Percentiles rank a stretch among this genome's conserved stretches.
phyloP scores from a whole-genome alignment of 2,888 invertebrate species.

The Lasioglossum oenotherae region DNA sequence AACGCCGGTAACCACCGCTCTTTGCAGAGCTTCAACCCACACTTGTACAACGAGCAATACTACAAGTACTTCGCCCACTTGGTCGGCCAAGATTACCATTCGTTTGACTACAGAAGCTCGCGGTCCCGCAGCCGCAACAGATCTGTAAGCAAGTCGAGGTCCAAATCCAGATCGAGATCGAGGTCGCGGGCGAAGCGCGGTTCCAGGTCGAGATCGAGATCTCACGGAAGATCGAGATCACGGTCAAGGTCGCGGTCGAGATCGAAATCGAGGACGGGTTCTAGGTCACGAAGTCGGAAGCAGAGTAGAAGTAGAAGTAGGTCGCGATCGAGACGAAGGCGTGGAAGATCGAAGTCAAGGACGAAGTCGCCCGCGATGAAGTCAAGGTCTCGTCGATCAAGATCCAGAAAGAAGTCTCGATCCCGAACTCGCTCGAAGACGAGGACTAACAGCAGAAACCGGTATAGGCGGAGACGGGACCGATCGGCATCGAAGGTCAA shows the following conservation, averaged over 20 bases:
- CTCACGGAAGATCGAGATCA: constrained; percentile 68
- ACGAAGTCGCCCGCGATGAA: constrained; percentile 43
- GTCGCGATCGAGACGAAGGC: constrained; percentile 63
- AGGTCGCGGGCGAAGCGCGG: constrained; percentile 61
- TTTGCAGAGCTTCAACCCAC: constrained; percentile 80
- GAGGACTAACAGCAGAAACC: constrained; percentile 67
- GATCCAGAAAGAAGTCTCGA: constrained; percentile 70
- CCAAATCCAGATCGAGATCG: constrained; percentile 63
- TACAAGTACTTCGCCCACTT: constrained; percentile 88
- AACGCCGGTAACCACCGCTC: constrained; percentile 66
- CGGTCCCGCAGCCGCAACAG: constrained; percentile 67
- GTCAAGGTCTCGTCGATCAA: constrained; percentile 68
- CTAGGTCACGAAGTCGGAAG: constrained; percentile 67
- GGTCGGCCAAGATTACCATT: constrained; percentile 86
- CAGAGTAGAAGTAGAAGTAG: constrained; percentile 63
- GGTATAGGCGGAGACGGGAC: constrained; percentile 67
- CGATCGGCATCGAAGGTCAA: constrained; percentile 74
- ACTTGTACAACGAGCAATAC: constrained; percentile 85
- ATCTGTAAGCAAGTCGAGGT: constrained; percentile 67
- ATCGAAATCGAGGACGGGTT: constrained; percentile 66
- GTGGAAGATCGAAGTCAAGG: constrained; percentile 66
- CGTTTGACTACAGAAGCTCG: constrained; percentile 83
- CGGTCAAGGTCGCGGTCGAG: constrained; percentile 71
- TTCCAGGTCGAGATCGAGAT: constrained; percentile 67
- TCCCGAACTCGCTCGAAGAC: constrained; percentile 73